Evolutionary conservation across 2,113 vertebrate species (phyloP).

Genomic region (Aptenodytes forsteri): DNA sequence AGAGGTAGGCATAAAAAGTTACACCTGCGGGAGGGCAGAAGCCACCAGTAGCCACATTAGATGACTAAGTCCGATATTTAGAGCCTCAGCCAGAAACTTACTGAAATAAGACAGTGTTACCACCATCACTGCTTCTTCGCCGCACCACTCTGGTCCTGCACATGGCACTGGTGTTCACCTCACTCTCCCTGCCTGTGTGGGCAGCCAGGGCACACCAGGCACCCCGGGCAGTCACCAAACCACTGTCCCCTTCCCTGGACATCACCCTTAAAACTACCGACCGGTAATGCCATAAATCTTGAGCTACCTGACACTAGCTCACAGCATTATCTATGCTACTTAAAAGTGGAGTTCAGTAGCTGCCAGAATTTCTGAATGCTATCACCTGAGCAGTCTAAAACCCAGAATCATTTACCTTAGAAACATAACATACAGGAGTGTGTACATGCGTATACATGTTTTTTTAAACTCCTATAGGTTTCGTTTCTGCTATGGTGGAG

Average conservation of each 20-base stretch:
- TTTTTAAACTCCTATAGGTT: background rate
- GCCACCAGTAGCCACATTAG: background rate
- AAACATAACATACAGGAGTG: background rate
- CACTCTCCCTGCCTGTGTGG: background rate
- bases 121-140: background rate
- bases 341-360: slow-evolving; percentile 5
- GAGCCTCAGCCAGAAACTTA: background rate
- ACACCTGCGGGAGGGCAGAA: background rate
- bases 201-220: background rate
- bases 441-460: background rate
- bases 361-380: slow-evolving; percentile 51
- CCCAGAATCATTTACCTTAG: background rate
- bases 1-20: background rate
- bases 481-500: background rate
- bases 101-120: background rate
- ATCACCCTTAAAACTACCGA: background rate
- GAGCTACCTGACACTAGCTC: background rate
- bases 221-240: background rate
- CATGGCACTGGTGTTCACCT: background rate
- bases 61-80: background rate
- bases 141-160: background rate
- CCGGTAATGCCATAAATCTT: background rate
- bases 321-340: background rate
- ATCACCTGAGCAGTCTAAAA: slow-evolving; percentile 29
- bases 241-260: background rate